Conservation (phyloP, 35 echinoderm and acorn worm genomes). For the Ophiothrix spiculata region DNA sequence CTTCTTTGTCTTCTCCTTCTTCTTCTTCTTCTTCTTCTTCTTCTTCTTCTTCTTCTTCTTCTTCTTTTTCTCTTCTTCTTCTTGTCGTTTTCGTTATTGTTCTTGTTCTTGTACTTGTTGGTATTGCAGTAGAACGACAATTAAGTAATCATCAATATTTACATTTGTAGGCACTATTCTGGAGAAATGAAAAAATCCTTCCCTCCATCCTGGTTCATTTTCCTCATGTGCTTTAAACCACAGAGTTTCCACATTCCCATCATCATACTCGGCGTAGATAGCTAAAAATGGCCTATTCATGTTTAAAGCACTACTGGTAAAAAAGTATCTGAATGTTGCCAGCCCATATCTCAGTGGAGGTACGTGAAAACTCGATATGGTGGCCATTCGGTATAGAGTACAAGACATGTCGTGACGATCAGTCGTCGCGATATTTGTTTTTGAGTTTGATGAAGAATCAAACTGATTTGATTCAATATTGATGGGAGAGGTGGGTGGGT, state of each 20-base stretch:
- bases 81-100: background rate
- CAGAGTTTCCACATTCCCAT: too few species aligned
- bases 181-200: background rate
- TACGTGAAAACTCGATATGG: background rate
- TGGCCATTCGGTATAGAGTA: background rate
- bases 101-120: too few species aligned
- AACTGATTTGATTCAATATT: too few species aligned
- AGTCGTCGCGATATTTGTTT: background rate
- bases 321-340: background rate
- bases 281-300: background rate
- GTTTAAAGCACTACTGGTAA: background rate
- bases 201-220: background rate
- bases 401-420: background rate
- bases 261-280: background rate
- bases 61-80: slow-evolving; percentile 9
- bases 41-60: background rate
- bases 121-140: too few species aligned
- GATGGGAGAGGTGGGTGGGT: too few species aligned
- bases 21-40: background rate
- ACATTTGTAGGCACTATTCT: background rate
- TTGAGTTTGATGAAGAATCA: background rate
- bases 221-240: too few species aligned
- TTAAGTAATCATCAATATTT: background rate
- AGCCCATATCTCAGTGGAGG: background rate
- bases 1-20: too few species aligned